Evolutionary conservation across 2,888 invertebrate species (phyloP).

Genomic region (Pollenia amentaria): DNA sequence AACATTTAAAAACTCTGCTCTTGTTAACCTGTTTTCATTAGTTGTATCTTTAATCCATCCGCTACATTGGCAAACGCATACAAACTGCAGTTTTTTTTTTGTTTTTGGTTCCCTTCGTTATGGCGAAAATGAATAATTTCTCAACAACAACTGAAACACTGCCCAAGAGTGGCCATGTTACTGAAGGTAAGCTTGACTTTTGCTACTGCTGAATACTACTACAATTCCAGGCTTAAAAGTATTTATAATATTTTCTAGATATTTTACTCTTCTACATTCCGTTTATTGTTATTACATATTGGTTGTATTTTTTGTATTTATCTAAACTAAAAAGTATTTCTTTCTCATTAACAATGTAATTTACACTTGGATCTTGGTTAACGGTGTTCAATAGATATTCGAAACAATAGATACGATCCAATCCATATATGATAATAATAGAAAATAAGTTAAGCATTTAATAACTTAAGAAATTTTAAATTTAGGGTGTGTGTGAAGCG

Average conservation of each 20-base stretch:
- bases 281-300: slow-evolving; percentile 27
- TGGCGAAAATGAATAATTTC: slow-evolving; percentile 81
- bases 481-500: too few relatives aligned
- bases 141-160: slow-evolving; percentile 85
- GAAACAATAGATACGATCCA: too few relatives aligned
- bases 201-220: background rate
- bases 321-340: slow-evolving; percentile 35
- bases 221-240: slow-evolving; percentile 23
- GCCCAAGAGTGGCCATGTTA: slow-evolving; percentile 88
- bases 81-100: background rate
- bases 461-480: too few relatives aligned
- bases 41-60: slow-evolving; percentile 41
- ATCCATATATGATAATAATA: too few relatives aligned
- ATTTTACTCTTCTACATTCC: background rate
- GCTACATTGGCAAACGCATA: slow-evolving; percentile 5
- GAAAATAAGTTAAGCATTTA: too few relatives aligned
- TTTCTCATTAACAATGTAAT: slow-evolving; percentile 62
- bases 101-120: slow-evolving; percentile 18
- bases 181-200: slow-evolving; percentile 85
- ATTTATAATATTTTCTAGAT: slow-evolving; percentile 23
- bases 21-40: slow-evolving; percentile 68
- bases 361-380: slow-evolving; percentile 10
- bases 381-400: background rate
- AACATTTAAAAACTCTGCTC: background rate
- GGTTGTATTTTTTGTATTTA: slow-evolving; percentile 44